Evolutionary conservation across 1,140 invertebrate genomes (phyloP).

Genomic region (Dinothrombium tinctorium): DNA sequence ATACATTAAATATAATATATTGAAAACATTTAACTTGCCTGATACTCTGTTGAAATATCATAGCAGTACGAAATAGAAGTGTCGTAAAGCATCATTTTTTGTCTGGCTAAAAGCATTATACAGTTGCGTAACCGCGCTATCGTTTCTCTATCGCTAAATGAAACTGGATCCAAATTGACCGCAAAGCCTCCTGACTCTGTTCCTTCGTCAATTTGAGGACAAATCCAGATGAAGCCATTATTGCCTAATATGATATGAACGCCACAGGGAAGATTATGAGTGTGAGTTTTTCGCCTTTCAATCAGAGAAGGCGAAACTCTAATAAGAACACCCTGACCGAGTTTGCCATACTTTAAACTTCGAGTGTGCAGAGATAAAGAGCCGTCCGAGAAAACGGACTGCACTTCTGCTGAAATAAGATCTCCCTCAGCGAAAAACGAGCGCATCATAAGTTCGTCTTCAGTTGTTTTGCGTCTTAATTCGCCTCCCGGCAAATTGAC

Average conservation of each 20-base stretch:
- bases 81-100: slow-evolving; percentile 69
- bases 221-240: slow-evolving; percentile 92
- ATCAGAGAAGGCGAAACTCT: slow-evolving; percentile 80
- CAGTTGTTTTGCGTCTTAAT: slow-evolving; percentile 64
- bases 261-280: slow-evolving; percentile 73
- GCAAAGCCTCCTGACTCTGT: slow-evolving; percentile 49
- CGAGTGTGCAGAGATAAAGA: slow-evolving; percentile 77
- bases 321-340: slow-evolving; percentile 63
- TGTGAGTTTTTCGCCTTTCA: slow-evolving; percentile 81
- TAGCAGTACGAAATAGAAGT: slow-evolving; percentile 20
- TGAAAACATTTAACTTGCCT: slow-evolving; percentile 1
- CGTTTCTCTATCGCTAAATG: slow-evolving; percentile 42
- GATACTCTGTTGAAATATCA: slow-evolving; percentile 3
- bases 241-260: slow-evolving; percentile 78
- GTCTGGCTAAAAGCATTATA: slow-evolving; percentile 53
- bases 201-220: slow-evolving; percentile 36
- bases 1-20: no score
- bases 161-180: slow-evolving; percentile 45
- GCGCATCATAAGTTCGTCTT: slow-evolving; percentile 95
- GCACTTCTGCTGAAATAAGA: slow-evolving; percentile 72
- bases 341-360: slow-evolving; percentile 88
- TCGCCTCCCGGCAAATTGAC: slow-evolving; percentile 94
- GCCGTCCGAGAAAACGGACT: slow-evolving; percentile 72
- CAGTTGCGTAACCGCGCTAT: slow-evolving; percentile 72
- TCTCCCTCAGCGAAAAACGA: slow-evolving; percentile 85